phyloP scores from a whole-genome alignment of 2,113 vertebrate genomes.

The Heterotis niloticus region DNA sequence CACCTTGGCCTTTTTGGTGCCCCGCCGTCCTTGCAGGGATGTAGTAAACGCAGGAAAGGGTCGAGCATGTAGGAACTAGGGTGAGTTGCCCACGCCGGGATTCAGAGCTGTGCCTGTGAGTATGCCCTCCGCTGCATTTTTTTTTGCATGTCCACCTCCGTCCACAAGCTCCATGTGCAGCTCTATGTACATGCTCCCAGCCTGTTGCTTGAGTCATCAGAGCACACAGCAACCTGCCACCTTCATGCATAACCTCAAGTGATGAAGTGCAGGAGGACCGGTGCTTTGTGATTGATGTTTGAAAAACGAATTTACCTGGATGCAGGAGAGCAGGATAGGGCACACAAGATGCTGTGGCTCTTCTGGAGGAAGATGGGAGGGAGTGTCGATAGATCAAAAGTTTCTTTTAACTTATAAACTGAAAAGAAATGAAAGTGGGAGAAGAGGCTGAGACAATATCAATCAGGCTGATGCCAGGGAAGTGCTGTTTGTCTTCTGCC shows the following conservation, averaged over 20 bases:
- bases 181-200: background rate
- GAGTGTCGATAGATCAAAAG: constrained; percentile 40
- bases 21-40: background rate
- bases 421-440: constrained; percentile 14
- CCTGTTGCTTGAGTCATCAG: background rate
- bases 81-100: background rate
- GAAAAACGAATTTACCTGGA: background rate
- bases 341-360: background rate
- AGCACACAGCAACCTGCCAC: background rate
- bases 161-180: background rate
- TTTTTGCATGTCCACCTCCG: background rate
- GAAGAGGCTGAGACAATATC: constrained; percentile 47
- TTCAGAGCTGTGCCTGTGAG: background rate
- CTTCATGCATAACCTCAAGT: background rate
- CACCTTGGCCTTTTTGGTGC: background rate
- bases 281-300: no score
- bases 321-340: background rate
- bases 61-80: background rate
- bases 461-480: constrained; percentile 54
- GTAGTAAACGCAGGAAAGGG: background rate
- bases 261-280: background rate
- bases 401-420: constrained; percentile 31
- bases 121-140: background rate
- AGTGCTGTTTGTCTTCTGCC: constrained; percentile 56
- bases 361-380: constrained; percentile 1